These are phyloP conservation scores for Crepidodera aurea DNA, from an alignment of 2,888 invertebrate species.

Conservation along the genomic window DNA sequence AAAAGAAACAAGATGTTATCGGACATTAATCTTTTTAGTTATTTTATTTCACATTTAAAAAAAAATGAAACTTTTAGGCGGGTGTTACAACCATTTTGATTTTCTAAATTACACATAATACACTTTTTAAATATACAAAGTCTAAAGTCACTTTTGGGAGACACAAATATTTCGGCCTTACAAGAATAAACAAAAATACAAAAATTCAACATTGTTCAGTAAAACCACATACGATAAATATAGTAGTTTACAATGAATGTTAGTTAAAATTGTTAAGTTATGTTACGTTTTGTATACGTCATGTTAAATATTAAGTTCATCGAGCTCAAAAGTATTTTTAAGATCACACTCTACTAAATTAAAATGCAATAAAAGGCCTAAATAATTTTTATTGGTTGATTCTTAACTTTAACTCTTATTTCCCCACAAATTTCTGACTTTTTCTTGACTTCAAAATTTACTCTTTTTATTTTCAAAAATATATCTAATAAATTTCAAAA, in stretches of 20 bases:
- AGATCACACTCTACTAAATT: slow-evolving; percentile 31
- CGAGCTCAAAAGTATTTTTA: slow-evolving; percentile 44
- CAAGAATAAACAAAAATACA: slow-evolving; percentile 46
- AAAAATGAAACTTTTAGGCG: slow-evolving; percentile 36
- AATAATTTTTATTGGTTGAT: slow-evolving; percentile 15
- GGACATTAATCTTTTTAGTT: slow-evolving; percentile 29
- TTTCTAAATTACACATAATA: slow-evolving; percentile 41
- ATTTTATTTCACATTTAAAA: slow-evolving; percentile 32
- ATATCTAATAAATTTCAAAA: too few species aligned
- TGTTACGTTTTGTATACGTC: slow-evolving; percentile 49
- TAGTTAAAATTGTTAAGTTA: slow-evolving; percentile 50
- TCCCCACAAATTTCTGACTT: too few species aligned
- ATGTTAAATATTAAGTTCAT: slow-evolving; percentile 46
- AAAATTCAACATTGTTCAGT: slow-evolving; percentile 47
- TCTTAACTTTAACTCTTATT: neutral
- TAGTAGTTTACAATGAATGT: slow-evolving; percentile 49
- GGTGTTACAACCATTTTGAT: slow-evolving; percentile 36
- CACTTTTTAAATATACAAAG: slow-evolving; percentile 38
- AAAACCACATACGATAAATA: slow-evolving; percentile 55
- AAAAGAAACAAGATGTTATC: slow-evolving; percentile 12
- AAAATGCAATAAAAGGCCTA: slow-evolving; percentile 8
- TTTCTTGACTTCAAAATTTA: neutral
- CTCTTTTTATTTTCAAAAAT: too few species aligned
- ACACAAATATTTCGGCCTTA: slow-evolving; percentile 54
- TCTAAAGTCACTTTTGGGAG: slow-evolving; percentile 60